A percentile compares a stretch with the other conserved stretches of the same genome.
phyloP scores from a whole-genome alignment of 2,113 vertebrate species.

The Kryptolebias marmoratus region DNA sequence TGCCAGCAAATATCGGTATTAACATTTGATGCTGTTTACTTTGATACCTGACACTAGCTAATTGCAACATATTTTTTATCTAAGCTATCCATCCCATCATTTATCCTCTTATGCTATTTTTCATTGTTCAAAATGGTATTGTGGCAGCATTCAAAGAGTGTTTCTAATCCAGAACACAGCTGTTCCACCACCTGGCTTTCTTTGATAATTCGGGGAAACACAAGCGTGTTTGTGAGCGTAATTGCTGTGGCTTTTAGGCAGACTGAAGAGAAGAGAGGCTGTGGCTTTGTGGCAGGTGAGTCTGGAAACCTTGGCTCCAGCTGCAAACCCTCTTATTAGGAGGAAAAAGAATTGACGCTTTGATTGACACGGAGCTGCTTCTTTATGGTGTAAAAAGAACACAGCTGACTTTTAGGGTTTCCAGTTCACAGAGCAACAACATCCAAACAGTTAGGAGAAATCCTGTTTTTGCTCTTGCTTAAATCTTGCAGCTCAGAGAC shows the following conservation, averaged over 20 bases:
- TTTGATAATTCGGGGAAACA: slow-evolving; percentile 55
- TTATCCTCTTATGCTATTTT: slow-evolving; percentile 28
- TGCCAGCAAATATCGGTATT: background rate
- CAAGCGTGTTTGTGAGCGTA: slow-evolving; percentile 35
- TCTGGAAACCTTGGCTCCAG: slow-evolving; percentile 35
- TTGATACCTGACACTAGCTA: slow-evolving; percentile 2
- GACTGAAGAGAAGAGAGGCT: slow-evolving; percentile 9
- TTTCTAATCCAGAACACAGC: slow-evolving; percentile 46
- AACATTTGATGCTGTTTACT: background rate
- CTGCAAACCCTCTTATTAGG: slow-evolving; percentile 46
- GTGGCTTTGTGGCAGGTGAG: slow-evolving; percentile 36
- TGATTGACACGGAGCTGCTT: slow-evolving; percentile 45
- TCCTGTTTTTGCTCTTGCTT: slow-evolving; percentile 3
- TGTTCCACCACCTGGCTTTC: slow-evolving; percentile 35
- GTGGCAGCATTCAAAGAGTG: slow-evolving; percentile 21
- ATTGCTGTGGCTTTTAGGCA: slow-evolving; percentile 41
- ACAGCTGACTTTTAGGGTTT: slow-evolving; percentile 49
- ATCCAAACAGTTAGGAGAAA: slow-evolving; percentile 15
- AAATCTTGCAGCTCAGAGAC: background rate
- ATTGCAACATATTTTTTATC: slow-evolving; percentile 18
- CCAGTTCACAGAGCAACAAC: slow-evolving; percentile 5
- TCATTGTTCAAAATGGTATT: slow-evolving; percentile 11
- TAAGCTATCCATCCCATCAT: slow-evolving; percentile 9
- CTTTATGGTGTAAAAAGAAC: slow-evolving; percentile 35
- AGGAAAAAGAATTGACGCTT: slow-evolving; percentile 30